Conservation (phyloP, 2,797 vertebrate species). For the Tarsius wallacei region DNA sequence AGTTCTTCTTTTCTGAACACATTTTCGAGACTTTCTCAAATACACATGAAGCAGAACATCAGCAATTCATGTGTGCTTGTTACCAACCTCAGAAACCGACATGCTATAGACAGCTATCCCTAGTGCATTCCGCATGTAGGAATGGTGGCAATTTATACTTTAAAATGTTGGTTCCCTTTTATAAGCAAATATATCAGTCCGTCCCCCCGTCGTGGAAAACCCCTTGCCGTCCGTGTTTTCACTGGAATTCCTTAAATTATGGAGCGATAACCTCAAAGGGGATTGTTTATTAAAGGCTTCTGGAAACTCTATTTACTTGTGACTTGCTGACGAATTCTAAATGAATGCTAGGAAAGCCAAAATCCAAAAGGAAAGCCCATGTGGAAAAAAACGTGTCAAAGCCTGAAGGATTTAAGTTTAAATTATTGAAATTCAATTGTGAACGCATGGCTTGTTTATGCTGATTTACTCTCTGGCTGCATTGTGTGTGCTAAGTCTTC, state of each 20-base stretch:
- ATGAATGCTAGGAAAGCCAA: slow-evolving; percentile 49
- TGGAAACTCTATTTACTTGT: slow-evolving; percentile 76
- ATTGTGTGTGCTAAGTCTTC: slow-evolving; percentile 69
- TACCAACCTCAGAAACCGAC: background rate
- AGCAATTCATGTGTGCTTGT: background rate
- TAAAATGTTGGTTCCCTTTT: slow-evolving; percentile 45
- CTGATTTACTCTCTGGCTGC: slow-evolving; percentile 48
- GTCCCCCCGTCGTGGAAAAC: slow-evolving; percentile 78
- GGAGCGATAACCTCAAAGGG: slow-evolving; percentile 80
- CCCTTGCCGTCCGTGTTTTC: slow-evolving; percentile 78
- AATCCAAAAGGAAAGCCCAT: slow-evolving; percentile 65
- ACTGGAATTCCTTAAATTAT: slow-evolving; percentile 84
- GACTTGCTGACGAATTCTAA: slow-evolving; percentile 72
- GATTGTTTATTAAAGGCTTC: slow-evolving; percentile 80
- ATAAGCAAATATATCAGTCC: slow-evolving; percentile 27
- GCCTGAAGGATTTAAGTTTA: slow-evolving; percentile 30
- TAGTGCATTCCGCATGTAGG: background rate
- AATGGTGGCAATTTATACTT: background rate
- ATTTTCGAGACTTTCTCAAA: background rate
- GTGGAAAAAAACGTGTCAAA: slow-evolving; percentile 73
- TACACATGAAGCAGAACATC: background rate
- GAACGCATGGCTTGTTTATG: slow-evolving; percentile 71
- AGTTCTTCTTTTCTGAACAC: slow-evolving; percentile 37
- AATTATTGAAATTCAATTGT: slow-evolving; percentile 74
- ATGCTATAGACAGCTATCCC: background rate